phyloP scores from a whole-genome alignment of 2,888 invertebrate genomes.

The Noctua janthe region DNA sequence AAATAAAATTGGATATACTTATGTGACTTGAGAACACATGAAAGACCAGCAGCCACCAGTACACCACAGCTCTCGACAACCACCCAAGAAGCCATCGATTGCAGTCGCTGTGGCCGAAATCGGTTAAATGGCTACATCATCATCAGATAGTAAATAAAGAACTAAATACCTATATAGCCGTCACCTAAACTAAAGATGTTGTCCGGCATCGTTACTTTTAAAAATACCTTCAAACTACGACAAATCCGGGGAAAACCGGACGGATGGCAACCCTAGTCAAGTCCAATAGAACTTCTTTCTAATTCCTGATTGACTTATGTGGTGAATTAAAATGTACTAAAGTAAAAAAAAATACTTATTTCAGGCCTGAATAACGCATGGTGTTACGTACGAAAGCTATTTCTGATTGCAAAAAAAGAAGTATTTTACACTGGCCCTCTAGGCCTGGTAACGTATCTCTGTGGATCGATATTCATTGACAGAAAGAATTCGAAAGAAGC shows the following conservation, averaged over 20 bases:
- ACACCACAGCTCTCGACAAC: too few species aligned
- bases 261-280: not conserved
- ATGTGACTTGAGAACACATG: too few species aligned
- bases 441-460: slow-evolving; percentile 89
- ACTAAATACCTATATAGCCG: too few species aligned
- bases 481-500: slow-evolving; percentile 69
- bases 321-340: not conserved
- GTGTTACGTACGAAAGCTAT: slow-evolving; percentile 85
- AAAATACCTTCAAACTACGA: too few species aligned
- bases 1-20: too few species aligned
- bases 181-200: too few species aligned
- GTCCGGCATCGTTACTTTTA: too few species aligned
- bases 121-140: too few species aligned
- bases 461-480: slow-evolving; percentile 90
- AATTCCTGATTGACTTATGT: not conserved
- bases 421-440: slow-evolving; percentile 89
- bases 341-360: slow-evolving; percentile 43
- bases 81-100: too few species aligned
- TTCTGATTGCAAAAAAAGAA: slow-evolving; percentile 89
- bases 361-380: slow-evolving; percentile 89
- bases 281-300: not conserved
- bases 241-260: too few species aligned
- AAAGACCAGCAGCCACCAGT: not conserved
- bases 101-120: too few species aligned
- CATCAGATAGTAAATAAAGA: too few species aligned